Conservation (phyloP, 2,888 invertebrate genomes). For the Brassicogethes aeneus region DNA sequence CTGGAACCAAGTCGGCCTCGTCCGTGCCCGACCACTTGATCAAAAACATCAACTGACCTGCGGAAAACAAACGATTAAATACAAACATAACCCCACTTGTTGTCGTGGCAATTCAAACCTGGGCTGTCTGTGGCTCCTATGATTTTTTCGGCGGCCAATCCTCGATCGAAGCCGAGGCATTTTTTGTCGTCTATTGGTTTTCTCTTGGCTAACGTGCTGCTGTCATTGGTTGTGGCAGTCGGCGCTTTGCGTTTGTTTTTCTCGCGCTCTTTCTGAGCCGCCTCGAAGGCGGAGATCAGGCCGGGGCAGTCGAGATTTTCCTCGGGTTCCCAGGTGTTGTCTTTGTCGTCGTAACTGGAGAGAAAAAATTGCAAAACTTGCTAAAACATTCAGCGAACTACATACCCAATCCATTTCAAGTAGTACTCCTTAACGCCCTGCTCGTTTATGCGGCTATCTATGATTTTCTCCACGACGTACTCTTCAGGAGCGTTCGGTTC, state of each 20-base stretch:
- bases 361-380: neutral
- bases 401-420: conserved; percentile 66
- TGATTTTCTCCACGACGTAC: conserved; percentile 84
- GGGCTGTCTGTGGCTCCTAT: conserved; percentile 90
- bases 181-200: conserved; percentile 43
- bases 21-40: conserved; percentile 63
- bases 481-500: conserved; percentile 61
- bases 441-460: conserved; percentile 64
- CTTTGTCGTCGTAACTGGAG: conserved; percentile 52
- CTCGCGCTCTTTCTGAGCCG: conserved; percentile 43
- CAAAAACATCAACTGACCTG: conserved; percentile 52
- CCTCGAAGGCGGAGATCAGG: conserved; percentile 76
- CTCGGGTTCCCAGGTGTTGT: conserved; percentile 96
- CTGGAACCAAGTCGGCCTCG: conserved; percentile 62
- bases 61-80: too few species aligned
- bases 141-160: conserved; percentile 76
- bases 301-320: conserved; percentile 82
- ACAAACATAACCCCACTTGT: too few species aligned
- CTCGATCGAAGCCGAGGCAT: conserved; percentile 68
- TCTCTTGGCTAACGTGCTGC: conserved; percentile 22
- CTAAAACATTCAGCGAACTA: neutral
- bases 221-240: conserved; percentile 36
- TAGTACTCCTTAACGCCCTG: conserved; percentile 50
- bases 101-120: conserved; percentile 48
- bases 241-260: conserved; percentile 39